phyloP scores from a whole-genome alignment of 2,888 invertebrate genomes.

The Antheraea yamamai region DNA sequence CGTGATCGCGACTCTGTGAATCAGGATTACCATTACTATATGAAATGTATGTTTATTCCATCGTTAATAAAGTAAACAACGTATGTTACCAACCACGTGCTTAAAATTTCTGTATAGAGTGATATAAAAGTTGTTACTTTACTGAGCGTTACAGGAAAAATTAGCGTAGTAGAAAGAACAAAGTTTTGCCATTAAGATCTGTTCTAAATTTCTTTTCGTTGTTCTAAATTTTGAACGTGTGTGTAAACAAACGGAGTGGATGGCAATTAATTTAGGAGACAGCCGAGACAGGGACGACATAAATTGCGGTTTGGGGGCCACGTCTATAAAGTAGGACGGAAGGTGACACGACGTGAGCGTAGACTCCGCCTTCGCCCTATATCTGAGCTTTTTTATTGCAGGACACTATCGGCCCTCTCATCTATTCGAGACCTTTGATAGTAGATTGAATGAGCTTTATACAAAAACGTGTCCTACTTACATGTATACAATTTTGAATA shows the following conservation, averaged over 20 bases:
- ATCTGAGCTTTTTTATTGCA: conserved; percentile 74
- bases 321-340: conserved; percentile 68
- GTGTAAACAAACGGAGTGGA: conserved; percentile 37
- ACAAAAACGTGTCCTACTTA: conserved; percentile 70
- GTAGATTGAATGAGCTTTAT: conserved; percentile 65
- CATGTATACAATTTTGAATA: conserved; percentile 18
- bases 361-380: conserved; percentile 60
- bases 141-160: not conserved
- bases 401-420: conserved; percentile 73
- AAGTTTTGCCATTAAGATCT: not conserved
- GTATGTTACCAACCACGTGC: not conserved
- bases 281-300: conserved; percentile 53
- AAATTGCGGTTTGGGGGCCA: conserved; percentile 72
- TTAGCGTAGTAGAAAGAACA: not conserved
- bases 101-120: not conserved
- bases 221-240: conserved; percentile 21
- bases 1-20: no score
- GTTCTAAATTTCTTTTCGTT: not conserved
- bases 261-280: conserved; percentile 52
- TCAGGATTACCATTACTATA: not conserved
- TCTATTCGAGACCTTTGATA: conserved; percentile 72
- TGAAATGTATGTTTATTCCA: not conserved
- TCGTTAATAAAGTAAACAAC: not conserved
- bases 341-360: conserved; percentile 64
- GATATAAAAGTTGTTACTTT: not conserved